Evolutionary conservation across 2,113 vertebrate species (phyloP), one percentile per base, ranked within the genome.

Genomic region (Poecilia latipinna): DNA sequence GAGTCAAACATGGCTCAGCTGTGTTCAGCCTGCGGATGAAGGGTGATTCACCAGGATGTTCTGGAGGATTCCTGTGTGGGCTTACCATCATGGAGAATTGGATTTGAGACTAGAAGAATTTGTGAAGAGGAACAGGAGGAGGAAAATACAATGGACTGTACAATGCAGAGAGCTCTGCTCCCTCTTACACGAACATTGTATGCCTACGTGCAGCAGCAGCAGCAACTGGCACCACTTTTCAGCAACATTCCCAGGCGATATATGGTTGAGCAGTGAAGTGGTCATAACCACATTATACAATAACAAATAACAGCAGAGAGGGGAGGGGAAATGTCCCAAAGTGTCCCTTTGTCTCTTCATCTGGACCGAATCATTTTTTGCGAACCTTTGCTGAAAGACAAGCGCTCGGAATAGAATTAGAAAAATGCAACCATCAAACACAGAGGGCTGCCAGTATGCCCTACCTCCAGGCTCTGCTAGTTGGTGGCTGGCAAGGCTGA

Each of bases 371-470:
- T 82, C 83, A 89, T 79, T 86, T 82, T 86, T 82, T 79, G 72
- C 75, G 76, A 82, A 86, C 80, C 71, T 85, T 72, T 63, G 71
- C 82, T 83, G 65, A 83, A 80, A 88, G 75, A 57, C 51, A 76
- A 78, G 82, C 60, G 48, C 61, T 86, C 61, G 79, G 90, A 92
- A 90, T 86, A 88, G 83, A 81, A 86, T 84, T 51, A 79, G 86
- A 78, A 62, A 62, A 67, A 74, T 48, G 68, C 29, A 72, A 51
- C 78, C 69, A 86, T 69, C 42, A 63, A 82, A 70, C 15, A 8
- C 66, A 77, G 70, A 70, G 75, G 44, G 71, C 67, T 80, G 82
- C 81, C 86, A 85, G 63, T 57, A 28, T 86, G 88, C 68, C 89
- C 78, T 82, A 86, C 86, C 90, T 92, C 80, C 29, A 83, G 90